Conservation (phyloP, 1,140 invertebrate genomes). For the Caenorhabditis remanei region DNA sequence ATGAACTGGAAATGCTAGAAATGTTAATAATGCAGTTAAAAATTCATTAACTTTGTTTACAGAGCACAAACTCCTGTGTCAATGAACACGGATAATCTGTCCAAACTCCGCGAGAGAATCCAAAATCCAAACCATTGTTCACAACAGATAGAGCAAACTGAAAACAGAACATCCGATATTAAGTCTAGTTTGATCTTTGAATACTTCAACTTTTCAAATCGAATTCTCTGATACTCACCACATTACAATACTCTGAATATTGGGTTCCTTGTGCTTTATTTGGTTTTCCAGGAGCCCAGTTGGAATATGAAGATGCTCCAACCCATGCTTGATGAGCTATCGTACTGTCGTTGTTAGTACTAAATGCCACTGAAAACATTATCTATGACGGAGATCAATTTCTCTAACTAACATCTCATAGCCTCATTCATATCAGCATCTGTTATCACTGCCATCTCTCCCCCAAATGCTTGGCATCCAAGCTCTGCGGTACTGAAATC, state of each 20-base stretch:
- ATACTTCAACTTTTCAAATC: no score
- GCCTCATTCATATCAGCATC: constrained; percentile 15
- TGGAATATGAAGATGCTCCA: constrained; percentile 21
- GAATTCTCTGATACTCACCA: not conserved
- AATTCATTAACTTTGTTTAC: not conserved
- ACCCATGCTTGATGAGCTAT: constrained; percentile 8
- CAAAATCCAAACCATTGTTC: not conserved
- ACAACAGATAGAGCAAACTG: not conserved
- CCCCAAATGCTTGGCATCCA: not conserved
- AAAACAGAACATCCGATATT: no score
- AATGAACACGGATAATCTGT: constrained; percentile 14
- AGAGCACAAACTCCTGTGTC: not conserved
- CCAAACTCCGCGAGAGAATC: not conserved
- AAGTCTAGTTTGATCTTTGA: no score
- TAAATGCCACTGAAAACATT: constrained; percentile 4
- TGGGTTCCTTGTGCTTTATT: not conserved
- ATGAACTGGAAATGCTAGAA: no score
- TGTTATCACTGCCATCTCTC: not conserved
- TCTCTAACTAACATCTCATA: not conserved
- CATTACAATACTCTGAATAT: not conserved
- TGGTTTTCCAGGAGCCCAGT: constrained; percentile 32
- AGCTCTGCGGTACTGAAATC: not conserved
- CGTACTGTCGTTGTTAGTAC: not conserved
- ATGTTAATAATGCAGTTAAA: no score
- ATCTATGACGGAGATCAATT: no score